Evolutionary conservation across 2,888 invertebrate species (phyloP), one percentile per base, ranked within the genome.

Genomic region (Sesamia inferens): DNA sequence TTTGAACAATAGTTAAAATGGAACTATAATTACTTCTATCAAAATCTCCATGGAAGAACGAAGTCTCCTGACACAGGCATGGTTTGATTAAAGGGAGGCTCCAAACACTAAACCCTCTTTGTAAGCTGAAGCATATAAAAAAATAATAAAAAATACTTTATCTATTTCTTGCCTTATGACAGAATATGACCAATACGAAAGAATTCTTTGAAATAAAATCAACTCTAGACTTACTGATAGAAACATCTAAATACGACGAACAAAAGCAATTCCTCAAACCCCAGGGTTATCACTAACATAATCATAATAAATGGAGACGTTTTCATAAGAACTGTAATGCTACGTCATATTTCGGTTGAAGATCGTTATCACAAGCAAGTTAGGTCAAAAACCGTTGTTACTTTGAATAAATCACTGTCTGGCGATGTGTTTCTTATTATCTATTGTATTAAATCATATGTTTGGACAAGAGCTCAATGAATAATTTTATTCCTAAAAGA

Each of bases 331-430:
- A 80, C 42, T 57, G 11, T 57, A 39, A 8, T 16, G 77, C 62
- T 5, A 22, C 79, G 74, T 81, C 80, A 83, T 73, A 22, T 59
- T 76, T 73, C 81, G 71, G 71, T 84, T 74, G 67, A 68, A 78
- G 79, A 79, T 82, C n/a, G 24, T 71, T 71, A 83, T 82, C 82
- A 5, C 24, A 68, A 82, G 71, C 77, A 58, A 44, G 69, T 78
- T 62, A 59, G 78, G 71, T 77, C 64, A 65, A 57, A 76, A 66
- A 76, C 64, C 81, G 76, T 58, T 62, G 51, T 54, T 13, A 31
- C 31, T 19, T 58, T 39, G 48, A 67, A 77, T 74, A 77, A 73
- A 78, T 75, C 67, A 67, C 3, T 4, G 74, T 39, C 51, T 51
- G 39, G 13, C 19, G 14, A 65, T 54, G 31, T 78, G 22, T 61